phyloP scores from a whole-genome alignment of 2,113 vertebrate genomes.

The Gyps fulvus region DNA sequence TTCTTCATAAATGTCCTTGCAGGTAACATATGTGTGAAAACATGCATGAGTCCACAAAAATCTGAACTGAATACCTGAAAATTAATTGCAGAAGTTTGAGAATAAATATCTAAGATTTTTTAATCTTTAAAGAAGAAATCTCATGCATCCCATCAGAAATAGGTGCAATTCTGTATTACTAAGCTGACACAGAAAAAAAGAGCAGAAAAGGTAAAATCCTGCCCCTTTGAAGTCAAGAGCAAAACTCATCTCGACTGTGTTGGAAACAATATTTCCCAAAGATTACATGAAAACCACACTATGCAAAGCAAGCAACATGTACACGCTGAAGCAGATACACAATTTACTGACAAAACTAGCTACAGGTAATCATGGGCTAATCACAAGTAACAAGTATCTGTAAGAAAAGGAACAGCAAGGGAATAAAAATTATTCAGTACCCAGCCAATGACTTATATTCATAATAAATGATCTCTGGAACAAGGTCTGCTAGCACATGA shows the following conservation, averaged over 20 bases:
- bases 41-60: background rate
- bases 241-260: background rate
- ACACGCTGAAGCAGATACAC: background rate
- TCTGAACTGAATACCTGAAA: background rate
- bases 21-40: background rate
- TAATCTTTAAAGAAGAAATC: background rate
- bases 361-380: background rate
- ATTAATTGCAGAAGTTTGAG: background rate
- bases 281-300: background rate
- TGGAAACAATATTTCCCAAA: background rate
- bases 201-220: background rate
- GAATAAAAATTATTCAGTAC: background rate
- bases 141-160: background rate
- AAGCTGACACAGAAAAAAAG: background rate
- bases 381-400: background rate
- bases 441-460: background rate
- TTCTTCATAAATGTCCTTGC: background rate
- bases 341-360: background rate
- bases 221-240: background rate
- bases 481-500: background rate
- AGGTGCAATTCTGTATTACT: background rate
- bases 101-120: background rate
- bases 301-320: background rate
- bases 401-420: background rate
- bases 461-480: background rate